Percentiles rank a stretch among this genome's conserved stretches.
These are phyloP conservation scores for Protula sp. DNA, from an alignment of 2,888 invertebrate species.

Conservation along the genomic window DNA sequence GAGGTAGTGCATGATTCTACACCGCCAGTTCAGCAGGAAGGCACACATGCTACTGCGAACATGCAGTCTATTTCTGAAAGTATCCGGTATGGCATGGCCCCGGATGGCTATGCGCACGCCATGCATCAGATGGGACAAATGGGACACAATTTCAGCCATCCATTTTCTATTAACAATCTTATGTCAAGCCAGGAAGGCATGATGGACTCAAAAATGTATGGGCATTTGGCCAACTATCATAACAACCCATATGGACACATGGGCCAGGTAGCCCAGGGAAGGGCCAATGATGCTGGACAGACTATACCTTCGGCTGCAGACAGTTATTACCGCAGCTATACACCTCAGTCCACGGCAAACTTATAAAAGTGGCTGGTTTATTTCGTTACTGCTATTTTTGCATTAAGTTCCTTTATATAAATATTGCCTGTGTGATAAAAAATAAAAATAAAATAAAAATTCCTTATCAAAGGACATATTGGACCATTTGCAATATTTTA, in stretches of 20 bases:
- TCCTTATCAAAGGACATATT: too few relatives aligned
- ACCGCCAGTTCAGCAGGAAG: background rate
- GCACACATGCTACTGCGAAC: background rate
- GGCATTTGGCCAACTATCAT: background rate
- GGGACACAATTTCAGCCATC: constrained; percentile 62
- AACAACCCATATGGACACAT: background rate
- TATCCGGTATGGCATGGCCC: background rate
- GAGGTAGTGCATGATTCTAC: background rate
- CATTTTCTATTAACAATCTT: constrained; percentile 89
- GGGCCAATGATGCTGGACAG: background rate
- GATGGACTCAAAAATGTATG: constrained; percentile 90
- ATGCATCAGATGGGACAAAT: background rate
- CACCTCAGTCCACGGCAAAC: background rate
- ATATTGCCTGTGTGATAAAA: too few relatives aligned
- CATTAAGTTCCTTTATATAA: too few relatives aligned
- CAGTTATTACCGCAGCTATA: background rate
- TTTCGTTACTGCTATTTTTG: too few relatives aligned
- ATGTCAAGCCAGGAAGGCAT: constrained; percentile 68
- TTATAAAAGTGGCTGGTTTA: too few relatives aligned
- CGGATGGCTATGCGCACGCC: background rate
- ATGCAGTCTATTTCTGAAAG: background rate
- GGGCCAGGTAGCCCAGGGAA: background rate
- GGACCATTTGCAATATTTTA: too few relatives aligned
- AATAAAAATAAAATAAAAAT: too few relatives aligned
- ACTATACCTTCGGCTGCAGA: background rate